Percentiles rank a stretch among this genome's conserved stretches.
These are phyloP conservation scores for Latrodectus elegans DNA, from an alignment of 2,888 invertebrate genomes.

Conservation along the genomic window DNA sequence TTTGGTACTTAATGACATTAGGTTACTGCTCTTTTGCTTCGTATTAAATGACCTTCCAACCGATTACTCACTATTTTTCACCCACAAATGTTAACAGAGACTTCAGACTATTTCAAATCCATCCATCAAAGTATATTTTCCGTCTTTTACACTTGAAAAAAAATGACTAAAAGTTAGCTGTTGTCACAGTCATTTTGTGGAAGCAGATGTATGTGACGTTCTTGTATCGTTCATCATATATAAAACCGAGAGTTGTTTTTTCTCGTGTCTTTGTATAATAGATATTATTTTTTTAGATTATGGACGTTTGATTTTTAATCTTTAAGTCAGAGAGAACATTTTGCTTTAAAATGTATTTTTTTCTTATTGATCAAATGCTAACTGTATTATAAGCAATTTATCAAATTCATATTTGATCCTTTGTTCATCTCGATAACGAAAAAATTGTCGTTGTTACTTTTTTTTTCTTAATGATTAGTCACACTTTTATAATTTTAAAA, in stretches of 20 bases:
- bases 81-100: conserved; percentile 5
- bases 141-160: background rate
- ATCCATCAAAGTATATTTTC: conserved; percentile 19
- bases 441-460: too few species aligned
- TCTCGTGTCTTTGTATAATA: background rate
- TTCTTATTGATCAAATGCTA: too few species aligned
- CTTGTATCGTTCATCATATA: conserved; percentile 34
- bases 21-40: background rate
- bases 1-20: too few species aligned
- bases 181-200: background rate
- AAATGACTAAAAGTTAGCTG: background rate
- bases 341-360: too few species aligned
- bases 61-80: background rate
- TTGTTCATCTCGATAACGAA: too few species aligned
- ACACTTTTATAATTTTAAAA: too few species aligned
- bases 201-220: conserved; percentile 28
- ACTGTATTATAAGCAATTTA: too few species aligned
- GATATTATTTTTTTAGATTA: conserved; percentile 4
- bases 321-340: too few species aligned
- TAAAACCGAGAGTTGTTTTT: background rate
- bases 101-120: conserved; percentile 23
- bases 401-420: too few species aligned
- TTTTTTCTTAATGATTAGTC: too few species aligned
- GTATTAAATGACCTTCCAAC: conserved; percentile 4
- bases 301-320: too few species aligned